Base-by-base conservation (phyloP, 2,797 vertebrate species). In the Phaenicophaeus curvirostris region DNA sequence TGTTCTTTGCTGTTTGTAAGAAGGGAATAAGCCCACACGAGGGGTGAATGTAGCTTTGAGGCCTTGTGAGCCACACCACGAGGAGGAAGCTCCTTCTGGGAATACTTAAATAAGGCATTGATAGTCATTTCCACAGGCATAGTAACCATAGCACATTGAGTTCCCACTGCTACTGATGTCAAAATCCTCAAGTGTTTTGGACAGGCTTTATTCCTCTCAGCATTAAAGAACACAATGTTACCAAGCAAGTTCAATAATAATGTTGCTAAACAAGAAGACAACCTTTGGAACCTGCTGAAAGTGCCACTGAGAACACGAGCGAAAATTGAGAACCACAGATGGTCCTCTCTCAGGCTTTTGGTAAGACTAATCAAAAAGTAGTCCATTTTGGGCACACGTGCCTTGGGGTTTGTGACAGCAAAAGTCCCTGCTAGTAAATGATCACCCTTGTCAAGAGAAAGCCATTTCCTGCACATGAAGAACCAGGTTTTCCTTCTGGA, bases 401-500 rank as follows among this genome's bases (percentile, higher is more conserved):
- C 42, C 4, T 89, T 41, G 5, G 92, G 67, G 6, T 73, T 42
- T 20, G 27, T 80, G 19, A 41, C 89, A 1, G 21, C 30, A 88
- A 98, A 98, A 2, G 85, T 96, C 31, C 93, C 88, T 3, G 97
- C 92, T 79, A 83, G 17, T 18, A 51, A 35, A 8, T 9, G 25
- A 41, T 86, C 54, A 0, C n/a, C n/a, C 19, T 95, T 95, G 24
- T 96, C 80, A 6, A 96, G 7, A 17, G 89, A 94, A 55, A 98
- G 74, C 98, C 98, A 98, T 59, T 87, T 89, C 25, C 96, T 96
- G 79, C 98, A 98, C 19, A 98, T 24, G 55, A 98, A 98, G 61
- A 97, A 93, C 97, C 98, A 98, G 30, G 59, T 88, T 66, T 83
- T 92, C 30, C 92, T 66, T 11, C 73, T 97, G 31, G 93, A 93